Evolutionary conservation across 2,888 invertebrate species (phyloP).

Genomic region (Cryptus viduatorius): DNA sequence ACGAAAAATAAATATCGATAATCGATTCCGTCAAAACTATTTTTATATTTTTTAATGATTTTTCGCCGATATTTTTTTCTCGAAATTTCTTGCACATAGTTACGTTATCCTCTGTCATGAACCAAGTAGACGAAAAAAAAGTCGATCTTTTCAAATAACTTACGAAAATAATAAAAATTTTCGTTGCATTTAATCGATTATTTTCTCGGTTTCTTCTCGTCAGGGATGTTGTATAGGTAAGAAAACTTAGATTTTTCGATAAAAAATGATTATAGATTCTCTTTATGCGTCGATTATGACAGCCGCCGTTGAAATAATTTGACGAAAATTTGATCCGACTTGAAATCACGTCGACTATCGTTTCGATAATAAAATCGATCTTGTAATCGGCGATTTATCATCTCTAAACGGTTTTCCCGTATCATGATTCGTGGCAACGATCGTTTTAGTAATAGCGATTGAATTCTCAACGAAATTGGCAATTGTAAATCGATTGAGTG

Average conservation of each 20-base stretch:
- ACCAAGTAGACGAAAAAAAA: too few species aligned
- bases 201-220: too few species aligned
- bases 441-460: neutral
- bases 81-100: neutral
- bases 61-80: neutral
- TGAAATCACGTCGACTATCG: neutral
- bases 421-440: neutral
- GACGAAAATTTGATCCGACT: neutral
- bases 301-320: neutral
- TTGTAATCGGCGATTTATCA: neutral
- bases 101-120: too few species aligned
- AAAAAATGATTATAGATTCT: neutral
- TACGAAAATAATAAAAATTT: too few species aligned
- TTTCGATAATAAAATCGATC: slow-evolving; percentile 1
- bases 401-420: neutral
- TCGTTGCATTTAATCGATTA: too few species aligned
- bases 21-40: neutral
- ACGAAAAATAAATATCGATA: neutral
- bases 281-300: too few species aligned
- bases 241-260: neutral
- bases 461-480: neutral
- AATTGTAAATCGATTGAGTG: neutral
- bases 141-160: too few species aligned
- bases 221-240: too few species aligned
- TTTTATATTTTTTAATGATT: neutral